These are phyloP conservation scores for Odobenus rosmarus DNA, from an alignment of 2,113 vertebrate genomes.

Conservation along the genomic window DNA sequence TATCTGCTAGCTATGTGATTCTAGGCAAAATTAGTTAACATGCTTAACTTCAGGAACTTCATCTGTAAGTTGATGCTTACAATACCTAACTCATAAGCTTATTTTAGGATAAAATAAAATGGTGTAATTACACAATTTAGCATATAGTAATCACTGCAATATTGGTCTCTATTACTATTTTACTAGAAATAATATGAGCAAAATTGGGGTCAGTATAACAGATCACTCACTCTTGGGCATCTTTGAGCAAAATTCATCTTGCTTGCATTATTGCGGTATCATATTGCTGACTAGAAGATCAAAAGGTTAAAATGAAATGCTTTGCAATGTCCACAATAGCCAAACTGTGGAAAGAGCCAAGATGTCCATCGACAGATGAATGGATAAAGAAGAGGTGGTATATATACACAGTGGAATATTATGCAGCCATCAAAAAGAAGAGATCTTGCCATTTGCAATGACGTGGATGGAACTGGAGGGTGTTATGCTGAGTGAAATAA, in stretches of 20 bases:
- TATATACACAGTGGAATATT: too few species aligned
- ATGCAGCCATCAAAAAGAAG: too few species aligned
- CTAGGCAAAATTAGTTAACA: not conserved
- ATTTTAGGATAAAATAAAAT: not conserved
- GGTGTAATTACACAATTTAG: not conserved
- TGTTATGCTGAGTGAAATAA: too few species aligned
- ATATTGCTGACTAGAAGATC: not conserved
- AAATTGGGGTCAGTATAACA: not conserved
- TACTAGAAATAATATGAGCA: not conserved
- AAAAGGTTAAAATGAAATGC: not conserved
- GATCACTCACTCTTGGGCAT: not conserved
- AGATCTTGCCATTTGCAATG: too few species aligned
- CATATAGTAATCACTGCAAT: rapidly evolving
- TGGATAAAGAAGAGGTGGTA: too few species aligned
- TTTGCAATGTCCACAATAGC: not conserved
- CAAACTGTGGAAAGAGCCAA: too few species aligned
- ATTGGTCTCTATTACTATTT: not conserved
- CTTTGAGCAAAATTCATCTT: not conserved
- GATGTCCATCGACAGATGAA: too few species aligned
- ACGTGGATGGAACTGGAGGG: too few species aligned
- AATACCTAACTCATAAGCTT: not conserved
- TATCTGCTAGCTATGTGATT: not conserved
- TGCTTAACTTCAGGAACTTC: not conserved
- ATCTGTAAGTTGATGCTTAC: not conserved
- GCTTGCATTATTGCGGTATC: not conserved